phyloP scores from a whole-genome alignment of 2,113 vertebrate genomes.

The Spilogale gracilis region DNA sequence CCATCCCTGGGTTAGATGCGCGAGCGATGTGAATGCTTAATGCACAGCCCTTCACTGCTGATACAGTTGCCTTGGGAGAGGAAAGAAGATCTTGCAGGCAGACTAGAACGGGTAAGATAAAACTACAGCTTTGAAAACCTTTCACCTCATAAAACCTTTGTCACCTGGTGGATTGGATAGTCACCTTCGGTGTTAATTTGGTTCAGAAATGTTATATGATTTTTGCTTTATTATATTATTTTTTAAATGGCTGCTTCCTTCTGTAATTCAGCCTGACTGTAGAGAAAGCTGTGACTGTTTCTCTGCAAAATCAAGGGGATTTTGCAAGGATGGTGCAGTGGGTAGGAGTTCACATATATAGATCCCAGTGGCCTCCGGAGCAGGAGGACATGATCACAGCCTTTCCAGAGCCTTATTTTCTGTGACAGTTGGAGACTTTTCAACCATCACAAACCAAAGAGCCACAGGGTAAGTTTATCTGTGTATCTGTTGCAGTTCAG shows the following conservation, averaged over 20 bases:
- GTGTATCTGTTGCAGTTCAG: conserved; percentile 41
- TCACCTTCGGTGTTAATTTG: not conserved
- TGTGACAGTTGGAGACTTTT: conserved; percentile 1
- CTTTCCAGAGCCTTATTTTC: not conserved
- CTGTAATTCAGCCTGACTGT: not conserved
- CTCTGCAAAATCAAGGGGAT: not conserved
- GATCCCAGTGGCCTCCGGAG: not conserved
- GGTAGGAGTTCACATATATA: not conserved
- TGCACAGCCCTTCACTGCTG: not conserved
- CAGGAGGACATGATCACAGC: not conserved
- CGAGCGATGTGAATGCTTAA: conserved; percentile 33
- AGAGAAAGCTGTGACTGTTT: not conserved
- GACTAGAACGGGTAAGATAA: conserved; percentile 49
- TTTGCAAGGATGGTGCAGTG: not conserved
- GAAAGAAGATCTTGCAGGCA: conserved; percentile 59
- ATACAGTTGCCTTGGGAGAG: not conserved
- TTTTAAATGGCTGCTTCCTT: conserved; percentile 21
- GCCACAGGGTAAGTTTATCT: conserved; percentile 38
- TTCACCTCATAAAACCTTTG: not conserved
- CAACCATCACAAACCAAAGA: not conserved
- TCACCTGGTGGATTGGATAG: conserved; percentile 23
- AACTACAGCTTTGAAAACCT: conserved; percentile 29
- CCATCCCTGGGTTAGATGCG: not conserved
- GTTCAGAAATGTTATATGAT: conserved; percentile 9
- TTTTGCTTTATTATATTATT: not conserved